A percentile compares a stretch with the other conserved stretches of the same genome.
These are phyloP conservation scores for Menidia beryllina DNA, from an alignment of 2,113 vertebrate genomes.

Conservation along the genomic window DNA sequence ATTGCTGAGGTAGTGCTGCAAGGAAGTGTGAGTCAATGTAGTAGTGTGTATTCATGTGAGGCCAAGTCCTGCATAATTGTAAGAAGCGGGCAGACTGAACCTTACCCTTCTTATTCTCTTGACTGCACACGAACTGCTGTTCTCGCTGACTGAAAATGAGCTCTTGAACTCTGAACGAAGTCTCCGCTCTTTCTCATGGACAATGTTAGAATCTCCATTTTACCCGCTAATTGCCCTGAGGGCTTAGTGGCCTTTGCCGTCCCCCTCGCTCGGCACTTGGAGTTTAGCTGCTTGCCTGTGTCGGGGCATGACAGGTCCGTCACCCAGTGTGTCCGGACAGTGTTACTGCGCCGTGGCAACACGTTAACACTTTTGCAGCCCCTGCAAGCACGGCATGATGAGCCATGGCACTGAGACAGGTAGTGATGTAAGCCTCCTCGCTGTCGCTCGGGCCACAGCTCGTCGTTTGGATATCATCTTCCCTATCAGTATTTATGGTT, in stretches of 20 bases:
- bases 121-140: conserved; percentile 15
- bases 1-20: not conserved
- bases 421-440: conserved; percentile 55
- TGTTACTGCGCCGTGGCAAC: conserved; percentile 46
- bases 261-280: conserved; percentile 59
- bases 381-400: conserved; percentile 38
- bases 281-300: conserved; percentile 45
- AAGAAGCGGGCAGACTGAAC: conserved; percentile 5
- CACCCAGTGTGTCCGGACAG: conserved; percentile 43
- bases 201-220: conserved; percentile 41
- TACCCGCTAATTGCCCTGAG: conserved; percentile 44
- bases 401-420: conserved; percentile 57
- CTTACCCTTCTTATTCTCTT: conserved; percentile 6
- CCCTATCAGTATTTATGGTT: conserved; percentile 45
- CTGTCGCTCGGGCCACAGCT: conserved; percentile 20
- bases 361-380: conserved; percentile 61
- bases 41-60: conserved; percentile 1
- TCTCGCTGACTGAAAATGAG: conserved; percentile 32
- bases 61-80: not conserved
- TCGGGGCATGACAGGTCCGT: conserved; percentile 51
- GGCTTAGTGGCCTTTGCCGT: conserved; percentile 64
- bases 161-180: conserved; percentile 30
- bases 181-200: conserved; percentile 16
- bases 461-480: conserved; percentile 59
- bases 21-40: not conserved